Evolutionary conservation across 2,797 vertebrate genomes (phyloP), one percentile per base, ranked within the genome.

Genomic region (Channa striata): DNA sequence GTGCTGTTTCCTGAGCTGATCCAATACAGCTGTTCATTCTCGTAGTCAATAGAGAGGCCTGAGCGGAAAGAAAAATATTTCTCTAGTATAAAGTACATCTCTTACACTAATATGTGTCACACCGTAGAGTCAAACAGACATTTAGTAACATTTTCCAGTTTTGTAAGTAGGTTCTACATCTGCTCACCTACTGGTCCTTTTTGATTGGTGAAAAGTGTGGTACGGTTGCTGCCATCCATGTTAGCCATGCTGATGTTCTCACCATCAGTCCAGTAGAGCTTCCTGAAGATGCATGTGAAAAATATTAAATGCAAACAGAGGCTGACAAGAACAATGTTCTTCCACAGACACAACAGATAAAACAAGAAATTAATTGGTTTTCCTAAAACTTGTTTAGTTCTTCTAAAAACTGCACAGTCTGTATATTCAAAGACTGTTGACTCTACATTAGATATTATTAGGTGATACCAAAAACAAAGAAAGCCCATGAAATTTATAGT

Each of bases 261-360:
- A 2, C 98, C 96, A 0, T 99, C 98, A 0, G 96, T 99, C 98
- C 98, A 99, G 88, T 97, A 99, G 1, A 99, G 93, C 77, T 99
- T 99, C 72, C 98, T 99, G 80, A 9, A 62, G 51, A 70, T 48
- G 5, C 8, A 72, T 1, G 61, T 1, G 12, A 66, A 56, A 13
- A 36, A 62, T 46, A 39, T 56, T 13, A 56, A 42, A 63, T 62
- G 23, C 17, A 0, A 11, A 67, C 20, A 69, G 0, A 25, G 19
- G 20, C 48, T 34, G 19, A 34, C 2, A 47, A 23, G 2, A 54
- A 8, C 11, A 44, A 34, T 23, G 9, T 11, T 62, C 16, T 59
- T 17, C 23, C 14, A 46, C 30, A 30, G 6, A 56, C 19, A 36
- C 16, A 33, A 19, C 4, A 59, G 10, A 5, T 43, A 19, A 65